Evolutionary conservation across 2,797 vertebrate species (phyloP).

Genomic region (Mycteria americana): DNA sequence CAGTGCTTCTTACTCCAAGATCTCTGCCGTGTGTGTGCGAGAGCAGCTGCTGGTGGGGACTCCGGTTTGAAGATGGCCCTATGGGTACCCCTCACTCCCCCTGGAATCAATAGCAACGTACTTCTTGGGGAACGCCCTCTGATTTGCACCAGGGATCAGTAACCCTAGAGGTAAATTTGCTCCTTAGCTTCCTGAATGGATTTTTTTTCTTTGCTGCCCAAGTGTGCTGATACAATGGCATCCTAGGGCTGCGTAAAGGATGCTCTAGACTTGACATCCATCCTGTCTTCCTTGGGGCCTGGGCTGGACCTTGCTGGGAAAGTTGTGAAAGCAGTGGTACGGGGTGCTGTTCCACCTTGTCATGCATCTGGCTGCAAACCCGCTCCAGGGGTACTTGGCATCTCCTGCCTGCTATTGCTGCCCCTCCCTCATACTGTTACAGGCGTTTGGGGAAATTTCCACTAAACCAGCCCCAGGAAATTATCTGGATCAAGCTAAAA

Average conservation of each 20-base stretch:
- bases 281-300: not conserved
- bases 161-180: not conserved
- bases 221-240: not conserved
- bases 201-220: not conserved
- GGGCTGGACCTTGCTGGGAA: not conserved
- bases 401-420: not conserved
- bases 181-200: not conserved
- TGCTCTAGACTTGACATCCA: not conserved
- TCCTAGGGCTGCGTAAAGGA: not conserved
- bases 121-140: not conserved
- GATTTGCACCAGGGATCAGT: not conserved
- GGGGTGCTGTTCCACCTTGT: not conserved
- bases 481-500: not conserved
- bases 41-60: not conserved
- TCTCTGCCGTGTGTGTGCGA: not conserved
- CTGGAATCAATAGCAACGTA: not conserved
- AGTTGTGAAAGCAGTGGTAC: not conserved
- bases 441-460: not conserved
- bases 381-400: not conserved
- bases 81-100: not conserved
- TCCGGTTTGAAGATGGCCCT: not conserved
- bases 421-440: not conserved
- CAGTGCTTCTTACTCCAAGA: not conserved
- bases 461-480: not conserved
- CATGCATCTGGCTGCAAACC: not conserved